These are phyloP conservation scores for Elymnias hypermnestra DNA, from an alignment of 1,140 invertebrate genomes.

Conservation along the genomic window DNA sequence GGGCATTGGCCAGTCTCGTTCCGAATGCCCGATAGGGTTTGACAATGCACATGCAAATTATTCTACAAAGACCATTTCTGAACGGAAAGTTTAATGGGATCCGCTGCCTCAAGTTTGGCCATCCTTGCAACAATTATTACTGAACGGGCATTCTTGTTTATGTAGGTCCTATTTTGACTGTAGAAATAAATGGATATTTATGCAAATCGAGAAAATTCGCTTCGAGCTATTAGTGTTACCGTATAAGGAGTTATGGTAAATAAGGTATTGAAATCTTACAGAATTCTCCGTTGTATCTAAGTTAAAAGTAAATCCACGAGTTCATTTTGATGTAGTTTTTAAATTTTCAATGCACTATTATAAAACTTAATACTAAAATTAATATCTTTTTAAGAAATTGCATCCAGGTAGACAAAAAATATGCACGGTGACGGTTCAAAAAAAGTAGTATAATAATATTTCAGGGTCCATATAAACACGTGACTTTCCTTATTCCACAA, in stretches of 20 bases:
- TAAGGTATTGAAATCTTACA: background rate
- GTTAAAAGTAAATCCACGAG: too few relatives aligned
- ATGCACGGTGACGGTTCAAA: too few relatives aligned
- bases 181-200: conserved; percentile 39
- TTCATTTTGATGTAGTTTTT: too few relatives aligned
- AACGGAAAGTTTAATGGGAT: conserved; percentile 66
- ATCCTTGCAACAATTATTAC: conserved; percentile 60
- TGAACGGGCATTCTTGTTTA: conserved; percentile 35
- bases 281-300: background rate
- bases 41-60: conserved; percentile 73
- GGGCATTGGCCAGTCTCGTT: conserved; percentile 53
- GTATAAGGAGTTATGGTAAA: conserved; percentile 15
- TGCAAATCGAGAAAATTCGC: conserved; percentile 19
- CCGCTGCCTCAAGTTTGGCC: conserved; percentile 47
- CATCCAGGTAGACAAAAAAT: too few relatives aligned
- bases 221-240: conserved; percentile 21
- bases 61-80: conserved; percentile 59
- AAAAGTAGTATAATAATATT: too few relatives aligned
- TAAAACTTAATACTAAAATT: too few relatives aligned
- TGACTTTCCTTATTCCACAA: too few relatives aligned
- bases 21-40: conserved; percentile 64
- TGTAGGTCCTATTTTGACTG: conserved; percentile 35
- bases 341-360: too few relatives aligned
- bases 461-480: too few relatives aligned
- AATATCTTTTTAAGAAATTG: too few relatives aligned